Evolutionary conservation across 2,113 vertebrate genomes (phyloP).

Genomic region (Zapornia atra): DNA sequence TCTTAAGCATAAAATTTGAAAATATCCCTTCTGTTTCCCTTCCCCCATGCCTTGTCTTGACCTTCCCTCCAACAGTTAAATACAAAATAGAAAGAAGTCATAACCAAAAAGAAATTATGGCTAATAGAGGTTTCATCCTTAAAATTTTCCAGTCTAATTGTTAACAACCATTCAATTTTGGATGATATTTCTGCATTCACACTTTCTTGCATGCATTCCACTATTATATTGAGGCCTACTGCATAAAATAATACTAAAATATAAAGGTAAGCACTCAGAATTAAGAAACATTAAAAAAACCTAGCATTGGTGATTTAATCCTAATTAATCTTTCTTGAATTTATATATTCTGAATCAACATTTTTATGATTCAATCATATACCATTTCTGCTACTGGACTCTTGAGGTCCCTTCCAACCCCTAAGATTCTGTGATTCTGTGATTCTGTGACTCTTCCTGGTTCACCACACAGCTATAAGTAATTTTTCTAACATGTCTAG

Average conservation of each 20-base stretch:
- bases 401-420: too few relatives aligned
- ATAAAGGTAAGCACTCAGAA: neutral
- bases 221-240: neutral
- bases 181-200: neutral
- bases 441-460: neutral
- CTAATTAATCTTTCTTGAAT: neutral
- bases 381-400: neutral
- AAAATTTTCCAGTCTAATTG: neutral
- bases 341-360: neutral
- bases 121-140: neutral
- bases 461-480: neutral
- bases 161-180: neutral
- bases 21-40: neutral
- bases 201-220: neutral
- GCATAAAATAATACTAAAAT: neutral
- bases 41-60: neutral
- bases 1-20: neutral
- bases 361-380: neutral
- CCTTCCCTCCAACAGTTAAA: neutral
- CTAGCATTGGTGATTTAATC: rapidly evolving
- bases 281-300: neutral
- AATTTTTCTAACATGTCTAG: neutral
- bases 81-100: neutral
- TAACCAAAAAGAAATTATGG: neutral
- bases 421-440: too few relatives aligned